Base-by-base conservation (phyloP, 2,113 vertebrate species). In the Lepus timidus region DNA sequence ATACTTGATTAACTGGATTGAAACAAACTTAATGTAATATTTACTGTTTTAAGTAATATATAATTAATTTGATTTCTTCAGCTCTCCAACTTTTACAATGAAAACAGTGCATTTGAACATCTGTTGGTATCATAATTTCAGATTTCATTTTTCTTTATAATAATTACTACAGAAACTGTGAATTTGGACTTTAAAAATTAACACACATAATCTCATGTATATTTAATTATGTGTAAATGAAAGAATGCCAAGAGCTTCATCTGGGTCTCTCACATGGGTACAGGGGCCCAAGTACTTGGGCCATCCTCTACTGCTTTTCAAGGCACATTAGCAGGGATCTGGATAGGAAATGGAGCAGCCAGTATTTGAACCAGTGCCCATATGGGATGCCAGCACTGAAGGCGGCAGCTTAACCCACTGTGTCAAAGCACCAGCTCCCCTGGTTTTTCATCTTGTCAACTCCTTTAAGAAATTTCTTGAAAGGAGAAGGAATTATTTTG, bases 401-500 rank as follows among this genome's bases (percentile, higher is more conserved):
- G 44, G 44, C 44, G 44, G 44, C 44, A 44, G 44, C 44, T 44
- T 44, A 44, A 44, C 44, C 44, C 44, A 44, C 44, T 44, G 6
- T 44, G 44, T 44, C 44, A 44, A 44, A 44, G 44, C 44, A 44
- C 44, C 31, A 13, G 44, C 75, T 89, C 23, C 9, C 31, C 4
- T 36, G 68, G 3, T 52, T 16, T 71, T 19, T 44, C 44, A 36
- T 49, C 16, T 51, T 70, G 17, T 51, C 14, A 58, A 16, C 73
- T 84, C 62, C 61, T 82, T 51, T 39, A 33, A 51, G 65, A 49
- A 27, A 62, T 96, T 83, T 91, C 0, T 0, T 85, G 90, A 85
- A 88, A 97, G 97, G 85, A 92, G 87, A 87, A 97, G 88, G n/a
- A 89, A 94, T 61, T 91, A 68, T 70, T 3, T 36, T 90, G 84